phyloP scores from a whole-genome alignment of 2,888 invertebrate species.

The Hydroisotoma schaefferi region DNA sequence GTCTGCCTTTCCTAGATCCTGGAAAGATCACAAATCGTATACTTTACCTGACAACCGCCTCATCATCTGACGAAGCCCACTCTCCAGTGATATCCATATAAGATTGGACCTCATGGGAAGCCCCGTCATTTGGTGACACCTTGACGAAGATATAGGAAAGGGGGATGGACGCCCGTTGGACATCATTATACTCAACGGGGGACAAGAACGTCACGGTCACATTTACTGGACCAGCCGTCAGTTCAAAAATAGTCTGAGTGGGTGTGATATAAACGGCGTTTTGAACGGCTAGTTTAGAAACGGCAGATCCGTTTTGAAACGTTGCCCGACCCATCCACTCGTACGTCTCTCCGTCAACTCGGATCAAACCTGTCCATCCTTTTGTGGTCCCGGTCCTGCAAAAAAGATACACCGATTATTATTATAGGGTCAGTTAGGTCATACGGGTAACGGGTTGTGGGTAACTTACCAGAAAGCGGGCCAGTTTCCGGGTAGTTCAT shows the following conservation, averaged over 20 bases:
- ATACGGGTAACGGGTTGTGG: background rate
- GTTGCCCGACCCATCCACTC: constrained; percentile 33
- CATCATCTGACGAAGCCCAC: too few relatives aligned
- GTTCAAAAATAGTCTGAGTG: constrained; percentile 34
- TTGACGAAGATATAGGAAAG: constrained; percentile 35
- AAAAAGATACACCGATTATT: background rate
- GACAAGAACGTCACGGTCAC: constrained; percentile 39
- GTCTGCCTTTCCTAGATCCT: too few relatives aligned
- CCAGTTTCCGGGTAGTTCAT: constrained; percentile 43
- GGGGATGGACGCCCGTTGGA: constrained; percentile 38
- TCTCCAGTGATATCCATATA: constrained; percentile 42
- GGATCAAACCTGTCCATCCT: constrained; percentile 42
- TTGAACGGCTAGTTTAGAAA: constrained; percentile 23
- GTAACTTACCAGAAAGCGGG: constrained; percentile 35
- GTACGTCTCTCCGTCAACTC: constrained; percentile 36
- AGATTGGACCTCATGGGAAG: constrained; percentile 34
- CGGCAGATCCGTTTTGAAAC: constrained; percentile 5
- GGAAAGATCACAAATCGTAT: too few relatives aligned
- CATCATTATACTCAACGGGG: constrained; percentile 37
- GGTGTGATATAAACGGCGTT: constrained; percentile 26
- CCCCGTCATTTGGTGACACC: constrained; percentile 29
- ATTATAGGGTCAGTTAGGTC: background rate
- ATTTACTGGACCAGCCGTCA: constrained; percentile 37
- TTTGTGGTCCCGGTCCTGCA: constrained; percentile 30
- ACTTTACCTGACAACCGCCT: too few relatives aligned